These are phyloP conservation scores for Rhagoletis zephyria DNA, from an alignment of 1,140 invertebrate species.

Conservation along the genomic window DNA sequence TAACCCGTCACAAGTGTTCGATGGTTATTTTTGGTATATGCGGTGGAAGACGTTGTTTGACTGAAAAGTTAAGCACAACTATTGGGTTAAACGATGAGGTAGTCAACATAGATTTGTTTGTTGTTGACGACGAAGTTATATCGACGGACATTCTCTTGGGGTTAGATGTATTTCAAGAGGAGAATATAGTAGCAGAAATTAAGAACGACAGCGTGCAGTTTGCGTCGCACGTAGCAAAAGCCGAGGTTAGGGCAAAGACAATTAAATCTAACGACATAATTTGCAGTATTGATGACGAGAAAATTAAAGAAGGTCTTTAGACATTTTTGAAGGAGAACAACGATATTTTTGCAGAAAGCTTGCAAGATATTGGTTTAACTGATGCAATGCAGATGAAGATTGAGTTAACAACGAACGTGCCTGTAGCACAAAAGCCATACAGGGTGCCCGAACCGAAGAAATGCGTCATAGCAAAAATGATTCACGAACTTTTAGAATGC, in stretches of 20 bases:
- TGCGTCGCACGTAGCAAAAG: background rate
- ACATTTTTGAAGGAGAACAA: background rate
- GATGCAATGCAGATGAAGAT: conserved; percentile 15
- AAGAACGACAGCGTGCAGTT: background rate
- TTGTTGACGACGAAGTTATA: conserved; percentile 50
- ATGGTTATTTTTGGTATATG: background rate
- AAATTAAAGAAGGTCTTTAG: background rate
- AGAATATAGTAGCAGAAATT: background rate
- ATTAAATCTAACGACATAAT: background rate
- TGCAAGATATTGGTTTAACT: conserved; percentile 12
- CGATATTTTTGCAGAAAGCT: background rate
- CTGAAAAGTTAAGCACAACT: background rate
- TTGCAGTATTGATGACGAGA: background rate
- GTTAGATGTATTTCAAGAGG: conserved; percentile 32
- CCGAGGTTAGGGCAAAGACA: no score
- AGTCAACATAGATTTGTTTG: conserved; percentile 22
- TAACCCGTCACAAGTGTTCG: no score
- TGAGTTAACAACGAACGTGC: background rate
- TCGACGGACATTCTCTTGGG: conserved; percentile 53
- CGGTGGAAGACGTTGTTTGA: background rate
- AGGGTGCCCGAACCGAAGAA: conserved; percentile 54
- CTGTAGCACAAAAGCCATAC: conserved; percentile 52
- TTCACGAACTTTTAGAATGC: conserved; percentile 56
- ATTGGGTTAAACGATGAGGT: background rate
- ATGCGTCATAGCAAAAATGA: conserved; percentile 36